Evolutionary conservation across 2,888 invertebrate species (phyloP), one percentile per base, ranked within the genome.

Genomic region (Hyles lineata): DNA sequence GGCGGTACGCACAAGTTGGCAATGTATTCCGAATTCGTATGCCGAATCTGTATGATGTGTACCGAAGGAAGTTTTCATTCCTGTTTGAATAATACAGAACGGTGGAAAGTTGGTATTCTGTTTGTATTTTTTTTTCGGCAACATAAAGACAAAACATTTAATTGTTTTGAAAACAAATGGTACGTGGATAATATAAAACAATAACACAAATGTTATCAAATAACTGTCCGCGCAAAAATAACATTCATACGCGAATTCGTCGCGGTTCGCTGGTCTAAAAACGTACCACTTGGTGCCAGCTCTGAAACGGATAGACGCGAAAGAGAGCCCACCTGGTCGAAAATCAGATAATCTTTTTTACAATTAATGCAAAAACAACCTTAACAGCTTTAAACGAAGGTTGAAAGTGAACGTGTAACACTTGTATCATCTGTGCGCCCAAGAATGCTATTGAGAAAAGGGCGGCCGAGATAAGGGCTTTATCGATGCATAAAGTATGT

Each of bases 401-500:
- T 87, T 76, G 75, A 86, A 81, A 83, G 74, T 90, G 74, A 79
- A 76, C 74, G 70, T 74, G 73, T 77, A 75, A 75, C 83, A 82
- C 81, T 87, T 88, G 87, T 88, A 89, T 89, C 87, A 43, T 87
- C 85, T 81, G 78, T 81, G 79, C 79, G 80, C 81, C 80, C 81
- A 87, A 87, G 89, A 91, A 90, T 89, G 86, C 89, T 90, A 90
- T 92, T 89, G 88, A 91, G 89, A 89, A 89, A 91, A 93, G 89
- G 89, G 89, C 87, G 88, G 87, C 83, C 75, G 79, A 89, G 92
- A 92, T 92, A 90, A 91, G 88, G 84, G 83, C 88, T 92, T 92
- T 91, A 92, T 92, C 90, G 91, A 86, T 92, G 91, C 91, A 91
- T 90, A 92, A 92, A 92, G 89, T 90, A 88, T 90, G 89, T 90